Base-by-base conservation (phyloP, 2,888 invertebrate species). In the Latrodectus hesperus region DNA sequence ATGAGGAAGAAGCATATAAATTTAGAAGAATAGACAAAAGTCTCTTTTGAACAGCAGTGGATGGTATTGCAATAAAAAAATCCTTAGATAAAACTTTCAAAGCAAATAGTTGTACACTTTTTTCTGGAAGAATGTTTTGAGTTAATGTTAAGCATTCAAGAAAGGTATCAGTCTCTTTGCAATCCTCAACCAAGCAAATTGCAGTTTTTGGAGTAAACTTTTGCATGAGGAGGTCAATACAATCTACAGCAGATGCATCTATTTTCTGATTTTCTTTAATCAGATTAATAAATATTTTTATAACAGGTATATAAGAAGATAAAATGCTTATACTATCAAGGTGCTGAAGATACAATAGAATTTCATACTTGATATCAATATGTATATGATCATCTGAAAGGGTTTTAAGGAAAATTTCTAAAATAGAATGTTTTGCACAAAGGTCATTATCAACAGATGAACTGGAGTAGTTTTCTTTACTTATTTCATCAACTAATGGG, bases 1-100 rank as follows among this genome's bases (percentile, higher is more conserved):
- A 9, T 22, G 67, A 6, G 9, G 80, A 79, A 51, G n/a, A 65
- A 12, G 84, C 11, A 38, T 82, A 90, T 1, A 89, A 60, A 51
- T 84, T 71, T 51, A 90, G 17, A 67, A 89, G 79, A 38, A 17
- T 55, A n/a, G 71, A 64, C 73, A 91, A 75, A 49, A 91, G 74
- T 67, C 84, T 55, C 73, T 90, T 90, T 80, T 91, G 91, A 3
- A 91, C 80, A 2, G 85, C 77, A 14, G 83, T 81, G 8, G 89
- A 89, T 14, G 91, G 90, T 16, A 92, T 88, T 9, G 87, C 88
- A 12, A 78, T 77, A 78, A 91, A 91, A 77, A 92, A 90, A 26
- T 91, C 91, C 74, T 90, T 90, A 9, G 89, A 91, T 22, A 91
- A 81, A 6, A 74, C 38, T 16, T 74, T 65, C 38, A 83, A 49